Conservation (phyloP, 1,140 invertebrate species). For the Heliconius hewitsoni region DNA sequence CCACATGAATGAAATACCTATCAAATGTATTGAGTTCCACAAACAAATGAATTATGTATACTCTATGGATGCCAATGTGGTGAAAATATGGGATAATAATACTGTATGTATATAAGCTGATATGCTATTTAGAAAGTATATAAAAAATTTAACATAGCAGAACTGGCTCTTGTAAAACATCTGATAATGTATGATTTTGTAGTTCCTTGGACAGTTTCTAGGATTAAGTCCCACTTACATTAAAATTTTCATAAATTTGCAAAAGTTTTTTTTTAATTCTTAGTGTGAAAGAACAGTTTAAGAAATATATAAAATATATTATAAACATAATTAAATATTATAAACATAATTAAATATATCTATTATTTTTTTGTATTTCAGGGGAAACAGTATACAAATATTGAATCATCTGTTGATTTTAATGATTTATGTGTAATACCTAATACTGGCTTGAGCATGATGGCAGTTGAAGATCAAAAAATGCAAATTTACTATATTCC, state of each 20-base stretch:
- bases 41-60: slow-evolving; percentile 90
- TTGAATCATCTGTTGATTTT: slow-evolving; percentile 92
- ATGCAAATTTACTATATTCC: slow-evolving; percentile 98
- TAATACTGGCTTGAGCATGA: slow-evolving; percentile 94
- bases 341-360: neutral
- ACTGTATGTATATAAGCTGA: slow-evolving; percentile 83
- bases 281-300: no score
- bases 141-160: no score
- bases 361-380: slow-evolving; percentile 70
- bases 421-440: slow-evolving; percentile 96
- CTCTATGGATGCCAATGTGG: slow-evolving; percentile 94
- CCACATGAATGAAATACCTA: slow-evolving; percentile 96
- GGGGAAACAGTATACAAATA: slow-evolving; percentile 96
- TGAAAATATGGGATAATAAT: slow-evolving; percentile 98
- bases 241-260: no score
- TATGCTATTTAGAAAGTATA: neutral
- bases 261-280: no score
- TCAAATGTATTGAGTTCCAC: slow-evolving; percentile 95
- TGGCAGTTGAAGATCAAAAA: slow-evolving; percentile 97
- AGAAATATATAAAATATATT: no score
- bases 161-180: no score
- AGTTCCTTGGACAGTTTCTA: no score
- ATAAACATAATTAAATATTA: no score
- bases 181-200: no score
- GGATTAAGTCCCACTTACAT: no score